Evolutionary conservation across 2,888 invertebrate genomes (phyloP), one percentile per base, ranked within the genome.

Genomic region (Salpingus planirostris): DNA sequence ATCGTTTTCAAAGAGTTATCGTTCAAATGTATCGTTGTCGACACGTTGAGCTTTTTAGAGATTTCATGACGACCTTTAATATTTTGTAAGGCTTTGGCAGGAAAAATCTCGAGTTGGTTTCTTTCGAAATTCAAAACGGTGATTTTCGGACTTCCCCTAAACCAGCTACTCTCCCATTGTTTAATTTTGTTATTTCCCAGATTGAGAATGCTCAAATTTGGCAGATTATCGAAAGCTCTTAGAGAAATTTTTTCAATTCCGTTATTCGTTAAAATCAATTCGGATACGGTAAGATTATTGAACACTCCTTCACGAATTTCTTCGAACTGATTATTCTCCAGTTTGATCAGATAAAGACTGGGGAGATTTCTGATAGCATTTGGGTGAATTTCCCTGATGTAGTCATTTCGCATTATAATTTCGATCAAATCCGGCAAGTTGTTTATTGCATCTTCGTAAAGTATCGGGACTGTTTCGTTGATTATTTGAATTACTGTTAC

Each of bases 401-500:
- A 40, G 35, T 52, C 42, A 15, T 39, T 43, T 24, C 49, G 49
- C 15, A 54, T 37, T 7, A 49, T 41, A 3, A 55, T 42, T 10
- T 52, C 50, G 2, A 49, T 45, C n/a, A 60, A 37, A 18, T 57
- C 50, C 2, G 50, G 52, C 13, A 60, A 38, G 29, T 57, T 50
- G 27, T 47, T 41, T 15, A 60, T 52, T 3, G 60, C 54, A 10
- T 50, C 52, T 36, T 43, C 43, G 34, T 49, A 50, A 12, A 60
- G 36, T n/a, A 55, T 42, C 5, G 56, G 57, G 12, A 60, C 49
- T 5, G 46, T 46, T 38, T 57, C 51, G 29, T 57, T 51, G n/a
- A 55, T 44, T 7, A 60, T 51, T 33, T 59, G 57, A 8, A 60
- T 49, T 27, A 49, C 53, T 2, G 56, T 52, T 3, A 54, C 54